Evolutionary conservation across 2,888 invertebrate genomes (phyloP).

Genomic region (Dusona sp.): DNA sequence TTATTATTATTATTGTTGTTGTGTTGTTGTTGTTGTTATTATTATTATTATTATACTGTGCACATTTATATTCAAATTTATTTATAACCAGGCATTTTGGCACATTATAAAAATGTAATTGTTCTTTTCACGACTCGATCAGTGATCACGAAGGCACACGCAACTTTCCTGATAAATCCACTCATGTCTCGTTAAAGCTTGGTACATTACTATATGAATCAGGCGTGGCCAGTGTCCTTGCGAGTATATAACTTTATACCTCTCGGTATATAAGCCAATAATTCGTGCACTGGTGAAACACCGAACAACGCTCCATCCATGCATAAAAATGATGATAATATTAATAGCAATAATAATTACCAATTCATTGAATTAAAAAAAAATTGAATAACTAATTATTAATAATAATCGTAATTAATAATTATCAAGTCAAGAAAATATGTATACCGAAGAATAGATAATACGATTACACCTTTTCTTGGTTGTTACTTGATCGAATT

Average conservation of each 20-base stretch:
- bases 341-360: neutral
- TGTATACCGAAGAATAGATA: too few relatives aligned
- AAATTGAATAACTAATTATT: too few relatives aligned
- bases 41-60: neutral
- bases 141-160: conserved; percentile 33
- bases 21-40: neutral
- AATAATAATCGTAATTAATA: neutral
- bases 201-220: conserved; percentile 25
- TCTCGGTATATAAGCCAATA: conserved; percentile 24
- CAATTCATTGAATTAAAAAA: too few relatives aligned
- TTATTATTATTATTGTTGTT: conserved; percentile 1
- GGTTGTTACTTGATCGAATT: too few relatives aligned
- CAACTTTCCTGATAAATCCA: conserved; percentile 25
- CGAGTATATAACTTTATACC: neutral
- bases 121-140: conserved; percentile 29
- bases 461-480: too few relatives aligned
- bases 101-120: conserved; percentile 20
- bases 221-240: conserved; percentile 53
- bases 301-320: conserved; percentile 4
- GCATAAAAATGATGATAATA: neutral
- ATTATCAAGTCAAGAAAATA: too few relatives aligned
- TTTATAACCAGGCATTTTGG: neutral
- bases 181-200: conserved; percentile 8
- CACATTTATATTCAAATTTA: conserved; percentile 4
- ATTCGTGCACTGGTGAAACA: conserved; percentile 23